Evolutionary conservation across 2,888 invertebrate genomes (phyloP).

Genomic region (Nymphalis polychloros): DNA sequence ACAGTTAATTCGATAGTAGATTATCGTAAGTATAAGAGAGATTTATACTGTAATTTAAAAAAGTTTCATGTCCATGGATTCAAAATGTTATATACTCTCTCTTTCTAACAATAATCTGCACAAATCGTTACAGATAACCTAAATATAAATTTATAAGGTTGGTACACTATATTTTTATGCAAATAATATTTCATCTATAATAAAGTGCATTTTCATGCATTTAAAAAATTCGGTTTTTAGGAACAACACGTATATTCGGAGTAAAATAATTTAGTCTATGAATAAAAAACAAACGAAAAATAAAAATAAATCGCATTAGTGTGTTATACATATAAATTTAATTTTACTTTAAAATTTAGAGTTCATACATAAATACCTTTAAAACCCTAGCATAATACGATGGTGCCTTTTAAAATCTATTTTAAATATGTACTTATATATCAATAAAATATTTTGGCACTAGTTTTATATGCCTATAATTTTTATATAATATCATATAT

Average conservation of each 20-base stretch:
- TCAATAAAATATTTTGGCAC: constrained; percentile 31
- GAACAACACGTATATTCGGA: constrained; percentile 4
- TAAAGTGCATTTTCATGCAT: not conserved
- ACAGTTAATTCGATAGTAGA: not conserved
- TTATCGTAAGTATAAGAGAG: not conserved
- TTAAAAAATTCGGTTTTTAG: constrained; percentile 16
- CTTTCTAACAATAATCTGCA: constrained; percentile 14
- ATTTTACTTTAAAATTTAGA: no score
- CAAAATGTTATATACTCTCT: not conserved
- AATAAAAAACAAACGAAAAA: not conserved
- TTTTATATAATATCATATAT: constrained; percentile 8
- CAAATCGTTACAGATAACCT: constrained; percentile 14
- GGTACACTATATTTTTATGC: not conserved
- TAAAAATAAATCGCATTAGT: not conserved
- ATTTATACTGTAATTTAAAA: no score
- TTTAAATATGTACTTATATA: not conserved
- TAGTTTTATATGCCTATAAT: constrained; percentile 11
- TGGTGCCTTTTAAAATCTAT: constrained; percentile 6
- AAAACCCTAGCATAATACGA: constrained; percentile 4
- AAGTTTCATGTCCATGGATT: not conserved
- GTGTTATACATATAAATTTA: not conserved
- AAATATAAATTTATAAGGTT: not conserved
- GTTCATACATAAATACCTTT: not conserved
- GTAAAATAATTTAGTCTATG: not conserved
- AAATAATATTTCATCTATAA: not conserved